phyloP scores from a whole-genome alignment of 2,888 invertebrate genomes.

The Athripsodes cinereus region DNA sequence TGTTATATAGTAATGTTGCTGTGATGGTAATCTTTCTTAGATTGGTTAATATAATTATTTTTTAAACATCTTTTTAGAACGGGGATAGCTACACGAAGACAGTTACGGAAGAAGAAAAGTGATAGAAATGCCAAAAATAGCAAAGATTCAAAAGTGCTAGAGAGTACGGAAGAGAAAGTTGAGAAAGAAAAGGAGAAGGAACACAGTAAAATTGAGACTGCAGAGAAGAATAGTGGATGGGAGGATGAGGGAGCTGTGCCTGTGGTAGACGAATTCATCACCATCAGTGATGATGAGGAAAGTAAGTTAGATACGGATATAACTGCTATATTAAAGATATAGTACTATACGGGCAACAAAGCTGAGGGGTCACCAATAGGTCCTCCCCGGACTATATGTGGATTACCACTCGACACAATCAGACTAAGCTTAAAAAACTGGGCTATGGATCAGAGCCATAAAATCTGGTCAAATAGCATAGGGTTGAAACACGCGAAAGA shows the following conservation, averaged over 20 bases:
- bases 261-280: slow-evolving; percentile 47
- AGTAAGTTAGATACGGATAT: slow-evolving; percentile 32
- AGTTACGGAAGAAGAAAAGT: background rate
- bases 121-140: background rate
- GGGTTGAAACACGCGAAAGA: too few relatives aligned
- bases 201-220: slow-evolving; percentile 17
- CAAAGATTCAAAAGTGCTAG: background rate
- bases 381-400: too few relatives aligned
- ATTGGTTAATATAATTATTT: background rate
- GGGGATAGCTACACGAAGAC: background rate
- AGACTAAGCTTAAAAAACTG: too few relatives aligned
- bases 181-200: slow-evolving; percentile 24
- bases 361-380: too few relatives aligned
- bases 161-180: background rate
- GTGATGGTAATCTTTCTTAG: too few relatives aligned
- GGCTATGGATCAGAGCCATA: too few relatives aligned
- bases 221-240: slow-evolving; percentile 9
- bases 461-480: too few relatives aligned
- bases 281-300: slow-evolving; percentile 59
- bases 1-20: too few relatives aligned
- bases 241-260: slow-evolving; percentile 10
- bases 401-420: too few relatives aligned
- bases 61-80: background rate
- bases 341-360: too few relatives aligned
- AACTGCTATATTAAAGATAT: background rate